Evolutionary conservation across 2,113 vertebrate genomes (phyloP).

Genomic region (Lutjanus erythropterus): DNA sequence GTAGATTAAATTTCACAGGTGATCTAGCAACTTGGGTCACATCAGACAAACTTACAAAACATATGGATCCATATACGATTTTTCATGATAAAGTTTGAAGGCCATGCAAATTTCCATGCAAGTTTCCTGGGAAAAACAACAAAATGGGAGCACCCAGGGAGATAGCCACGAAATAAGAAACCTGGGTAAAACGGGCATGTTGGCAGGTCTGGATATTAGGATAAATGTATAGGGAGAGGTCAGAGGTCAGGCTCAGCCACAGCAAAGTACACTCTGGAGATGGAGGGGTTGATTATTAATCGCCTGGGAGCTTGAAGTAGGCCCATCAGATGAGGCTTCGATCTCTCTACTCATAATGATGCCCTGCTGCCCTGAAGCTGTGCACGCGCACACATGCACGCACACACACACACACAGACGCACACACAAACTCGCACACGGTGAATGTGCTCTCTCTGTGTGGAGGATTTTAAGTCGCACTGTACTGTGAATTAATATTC

Average conservation of each 20-base stretch:
- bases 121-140: too few relatives aligned
- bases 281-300: slow-evolving; percentile 18
- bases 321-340: slow-evolving; percentile 27
- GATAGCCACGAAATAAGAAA: too few relatives aligned
- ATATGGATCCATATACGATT: too few relatives aligned
- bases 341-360: slow-evolving; percentile 25
- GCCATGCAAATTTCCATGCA: too few relatives aligned
- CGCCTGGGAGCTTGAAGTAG: slow-evolving; percentile 22
- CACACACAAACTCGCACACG: neutral
- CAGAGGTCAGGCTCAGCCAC: slow-evolving; percentile 5
- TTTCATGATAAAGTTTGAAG: too few relatives aligned
- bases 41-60: too few relatives aligned
- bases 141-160: too few relatives aligned
- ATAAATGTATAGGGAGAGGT: slow-evolving; percentile 11
- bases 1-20: too few relatives aligned
- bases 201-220: too few relatives aligned
- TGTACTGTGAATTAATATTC: slow-evolving; percentile 63
- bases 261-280: neutral
- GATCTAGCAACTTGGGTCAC: too few relatives aligned
- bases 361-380: slow-evolving; percentile 9
- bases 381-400: slow-evolving; percentile 14
- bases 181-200: too few relatives aligned
- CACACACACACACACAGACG: neutral
- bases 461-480: slow-evolving; percentile 13
- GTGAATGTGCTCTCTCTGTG: slow-evolving; percentile 2